Evolutionary conservation across 2,113 vertebrate species (phyloP).

Genomic region (Trochalopteron elliotii): DNA sequence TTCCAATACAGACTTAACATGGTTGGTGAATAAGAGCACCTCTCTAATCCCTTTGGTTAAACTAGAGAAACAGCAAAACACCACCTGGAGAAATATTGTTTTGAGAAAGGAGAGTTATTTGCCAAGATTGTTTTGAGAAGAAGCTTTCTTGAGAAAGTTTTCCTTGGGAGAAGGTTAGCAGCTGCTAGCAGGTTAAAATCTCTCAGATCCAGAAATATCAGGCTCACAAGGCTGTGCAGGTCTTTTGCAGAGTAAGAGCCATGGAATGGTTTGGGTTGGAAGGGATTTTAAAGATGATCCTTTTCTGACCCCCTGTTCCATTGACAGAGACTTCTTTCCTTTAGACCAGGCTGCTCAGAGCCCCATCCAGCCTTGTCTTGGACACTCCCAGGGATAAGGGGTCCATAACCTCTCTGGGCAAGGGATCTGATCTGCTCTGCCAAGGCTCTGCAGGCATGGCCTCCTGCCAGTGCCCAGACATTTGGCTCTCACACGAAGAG

Average conservation of each 20-base stretch:
- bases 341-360: background rate
- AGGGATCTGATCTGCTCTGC: background rate
- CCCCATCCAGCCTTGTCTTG: background rate
- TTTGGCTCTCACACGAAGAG: background rate
- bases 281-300: background rate
- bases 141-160: no score
- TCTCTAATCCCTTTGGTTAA: no score
- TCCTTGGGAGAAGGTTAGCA: no score
- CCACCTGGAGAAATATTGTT: no score
- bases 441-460: fast-evolving
- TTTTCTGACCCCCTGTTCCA: background rate
- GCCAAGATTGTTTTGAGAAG: no score
- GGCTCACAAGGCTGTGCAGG: background rate
- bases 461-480: background rate
- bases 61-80: no score
- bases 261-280: background rate
- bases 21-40: no score
- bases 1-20: no score
- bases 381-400: background rate
- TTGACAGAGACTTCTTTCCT: no score
- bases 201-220: no score
- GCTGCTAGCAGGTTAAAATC: no score
- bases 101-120: no score
- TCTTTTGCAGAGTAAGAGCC: background rate
- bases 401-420: background rate